Evolutionary conservation across 2,888 invertebrate species (phyloP), one percentile per base, ranked within the genome.

Genomic region (Idaea straminata): DNA sequence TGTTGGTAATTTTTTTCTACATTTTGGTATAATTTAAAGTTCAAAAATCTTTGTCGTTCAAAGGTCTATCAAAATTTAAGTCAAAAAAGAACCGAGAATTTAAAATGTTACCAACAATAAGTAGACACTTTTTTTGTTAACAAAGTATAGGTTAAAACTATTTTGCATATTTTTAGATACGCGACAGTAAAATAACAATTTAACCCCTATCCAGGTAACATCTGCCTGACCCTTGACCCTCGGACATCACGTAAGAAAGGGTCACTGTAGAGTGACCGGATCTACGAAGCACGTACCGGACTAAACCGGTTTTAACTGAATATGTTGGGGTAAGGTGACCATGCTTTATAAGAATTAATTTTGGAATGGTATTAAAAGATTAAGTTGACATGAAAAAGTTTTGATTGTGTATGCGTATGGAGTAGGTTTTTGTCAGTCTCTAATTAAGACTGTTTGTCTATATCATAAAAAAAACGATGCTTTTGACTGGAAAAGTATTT

Each of bases 181-280:
- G 47, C 47, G 47, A 13, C 47, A 10, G 47, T 47, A 47, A 47
- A 47, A 47, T 47, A 47, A 47, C 47, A 47, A 47, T 47, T 47
- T 47, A 47, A 47, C 59, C 59, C 59, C 59, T 16, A 15, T 25
- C 25, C 47, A 47, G 47, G 47, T 47, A 78, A 84, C 88, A 89
- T 89, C 90, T 88, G 90, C 82, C 76, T 75, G 80, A 83, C 83
- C 85, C 84, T 81, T 82, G 76, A 69, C 83, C 83, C 82, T 79
- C 70, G 71, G 66, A 87, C 83, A 86, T 70, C 75, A 75, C 74
- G 74, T 74, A 88, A 90, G 89, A 85, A 91, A 83, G 89, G 89
- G 89, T 89, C 85, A 85, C 77, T 84, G 79, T 77, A 76, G 82
- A 87, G 85, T 82, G 84, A 87, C 89, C 87, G 87, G 88, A 86